These are phyloP conservation scores for Hyposoter dolosus DNA, from an alignment of 2,888 invertebrate genomes.

Conservation along the genomic window DNA sequence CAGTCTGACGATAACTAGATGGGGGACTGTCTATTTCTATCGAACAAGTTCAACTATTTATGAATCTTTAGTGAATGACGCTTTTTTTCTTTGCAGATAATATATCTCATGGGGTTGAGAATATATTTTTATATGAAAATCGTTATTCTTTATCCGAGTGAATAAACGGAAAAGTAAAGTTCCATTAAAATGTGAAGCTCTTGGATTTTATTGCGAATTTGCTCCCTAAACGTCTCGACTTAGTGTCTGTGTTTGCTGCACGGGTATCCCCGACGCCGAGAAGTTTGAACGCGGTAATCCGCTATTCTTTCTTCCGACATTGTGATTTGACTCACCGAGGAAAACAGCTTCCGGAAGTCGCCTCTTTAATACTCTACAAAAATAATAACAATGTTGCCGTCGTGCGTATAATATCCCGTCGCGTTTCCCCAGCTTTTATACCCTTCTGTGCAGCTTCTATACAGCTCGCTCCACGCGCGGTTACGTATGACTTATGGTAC, in stretches of 20 bases:
- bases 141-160: background rate
- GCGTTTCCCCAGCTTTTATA: conserved; percentile 52
- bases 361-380: conserved; percentile 19
- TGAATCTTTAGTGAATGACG: background rate
- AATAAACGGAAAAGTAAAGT: background rate
- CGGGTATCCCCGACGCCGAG: conserved; percentile 4
- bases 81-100: background rate
- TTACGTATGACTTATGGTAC: conserved; percentile 40
- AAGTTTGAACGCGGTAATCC: background rate
- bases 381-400: conserved; percentile 32
- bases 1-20: conserved; percentile 44
- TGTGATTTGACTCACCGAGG: background rate
- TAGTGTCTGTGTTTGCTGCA: background rate
- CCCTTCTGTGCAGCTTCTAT: conserved; percentile 1
- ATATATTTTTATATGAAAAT: background rate
- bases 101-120: background rate
- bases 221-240: background rate
- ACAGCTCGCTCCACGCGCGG: conserved; percentile 10
- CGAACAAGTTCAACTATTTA: background rate
- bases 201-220: background rate
- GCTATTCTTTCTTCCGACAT: background rate
- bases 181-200: background rate
- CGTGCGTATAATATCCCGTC: conserved; percentile 16
- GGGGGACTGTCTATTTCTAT: conserved; percentile 4
- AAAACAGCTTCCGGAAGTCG: conserved; percentile 48